These are phyloP conservation scores for Sterrhoptilus dennistouni DNA, from an alignment of 2,113 vertebrate genomes.

Conservation along the genomic window DNA sequence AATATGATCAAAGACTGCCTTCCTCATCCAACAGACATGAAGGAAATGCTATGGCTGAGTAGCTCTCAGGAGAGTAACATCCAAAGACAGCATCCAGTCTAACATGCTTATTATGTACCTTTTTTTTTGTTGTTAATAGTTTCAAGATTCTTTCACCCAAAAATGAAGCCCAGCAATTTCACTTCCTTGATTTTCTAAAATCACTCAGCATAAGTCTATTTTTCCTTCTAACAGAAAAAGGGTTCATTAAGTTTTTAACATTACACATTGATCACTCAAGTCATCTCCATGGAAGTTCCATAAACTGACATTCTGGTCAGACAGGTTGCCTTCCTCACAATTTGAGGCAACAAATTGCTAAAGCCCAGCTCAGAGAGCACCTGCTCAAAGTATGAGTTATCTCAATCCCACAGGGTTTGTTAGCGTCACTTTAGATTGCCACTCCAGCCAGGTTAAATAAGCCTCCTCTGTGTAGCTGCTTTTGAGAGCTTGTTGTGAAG, in stretches of 20 bases:
- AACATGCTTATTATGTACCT: background rate
- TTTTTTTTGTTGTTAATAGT: background rate
- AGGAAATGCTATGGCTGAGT: fast-evolving
- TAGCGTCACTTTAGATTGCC: background rate
- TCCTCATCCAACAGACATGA: fast-evolving
- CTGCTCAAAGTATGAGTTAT: background rate
- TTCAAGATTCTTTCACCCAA: background rate
- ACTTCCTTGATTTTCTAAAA: fast-evolving
- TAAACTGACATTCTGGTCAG: background rate
- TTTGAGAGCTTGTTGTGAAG: background rate
- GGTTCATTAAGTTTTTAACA: background rate
- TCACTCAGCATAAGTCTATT: fast-evolving
- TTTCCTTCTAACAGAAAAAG: background rate
- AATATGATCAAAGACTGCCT: fast-evolving
- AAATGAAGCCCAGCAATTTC: background rate
- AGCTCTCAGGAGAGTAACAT: background rate
- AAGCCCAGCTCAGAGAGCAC: background rate
- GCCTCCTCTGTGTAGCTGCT: background rate
- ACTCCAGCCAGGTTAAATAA: background rate
- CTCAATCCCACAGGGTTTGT: background rate
- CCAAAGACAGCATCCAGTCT: background rate
- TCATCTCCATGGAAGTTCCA: background rate
- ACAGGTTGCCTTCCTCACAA: background rate
- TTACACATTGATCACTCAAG: background rate
- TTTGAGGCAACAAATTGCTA: background rate